phyloP scores from a whole-genome alignment of 2,888 invertebrate species.

The Luperina testacea region DNA sequence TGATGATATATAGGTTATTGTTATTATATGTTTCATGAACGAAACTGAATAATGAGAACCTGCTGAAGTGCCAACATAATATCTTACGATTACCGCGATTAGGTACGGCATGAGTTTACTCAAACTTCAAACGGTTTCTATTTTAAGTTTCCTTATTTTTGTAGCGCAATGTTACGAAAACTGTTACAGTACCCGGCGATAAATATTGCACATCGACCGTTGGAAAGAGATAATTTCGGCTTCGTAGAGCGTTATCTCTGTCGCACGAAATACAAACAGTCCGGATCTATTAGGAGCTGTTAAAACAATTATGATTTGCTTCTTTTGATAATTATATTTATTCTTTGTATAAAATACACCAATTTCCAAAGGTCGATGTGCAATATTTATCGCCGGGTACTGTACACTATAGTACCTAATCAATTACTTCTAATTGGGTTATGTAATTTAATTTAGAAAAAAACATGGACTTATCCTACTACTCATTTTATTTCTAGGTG shows the following conservation, averaged over 20 bases:
- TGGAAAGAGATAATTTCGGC: no score
- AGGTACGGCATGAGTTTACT: background rate
- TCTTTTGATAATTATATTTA: no score
- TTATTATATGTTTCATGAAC: constrained; percentile 3
- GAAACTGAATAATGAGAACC: constrained; percentile 32
- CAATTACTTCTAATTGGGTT: background rate
- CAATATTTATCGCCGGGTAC: no score
- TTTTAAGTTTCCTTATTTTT: background rate
- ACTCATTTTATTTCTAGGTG: constrained; percentile 4
- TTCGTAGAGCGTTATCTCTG: no score
- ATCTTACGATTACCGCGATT: background rate
- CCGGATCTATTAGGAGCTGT: no score
- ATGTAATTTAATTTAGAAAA: background rate
- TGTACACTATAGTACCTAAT: background rate
- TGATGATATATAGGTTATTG: no score
- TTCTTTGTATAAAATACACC: no score
- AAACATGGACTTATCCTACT: background rate
- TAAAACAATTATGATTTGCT: no score
- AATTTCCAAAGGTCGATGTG: no score
- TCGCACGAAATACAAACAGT: no score
- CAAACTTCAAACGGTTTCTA: background rate
- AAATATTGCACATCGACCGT: no score
- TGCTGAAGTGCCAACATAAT: constrained; percentile 25
- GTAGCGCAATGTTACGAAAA: background rate
- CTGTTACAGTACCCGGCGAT: no score